Evolutionary conservation across 2,797 vertebrate species (phyloP).

Genomic region (Nannoperca australis): DNA sequence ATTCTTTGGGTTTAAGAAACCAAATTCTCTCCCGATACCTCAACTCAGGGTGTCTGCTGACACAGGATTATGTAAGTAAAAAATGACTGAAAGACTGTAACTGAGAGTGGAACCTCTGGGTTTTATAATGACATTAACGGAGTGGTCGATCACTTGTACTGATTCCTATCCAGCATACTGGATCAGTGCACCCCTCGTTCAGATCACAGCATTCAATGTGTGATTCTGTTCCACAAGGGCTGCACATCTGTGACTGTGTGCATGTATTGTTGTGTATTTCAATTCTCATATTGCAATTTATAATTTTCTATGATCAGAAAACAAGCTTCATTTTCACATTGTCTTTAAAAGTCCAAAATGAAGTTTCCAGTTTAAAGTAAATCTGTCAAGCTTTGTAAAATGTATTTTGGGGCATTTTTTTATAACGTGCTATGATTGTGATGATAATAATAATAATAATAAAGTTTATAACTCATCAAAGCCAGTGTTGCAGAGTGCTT

Average conservation of each 20-base stretch:
- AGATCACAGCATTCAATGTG: background rate
- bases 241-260: background rate
- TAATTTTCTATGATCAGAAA: background rate
- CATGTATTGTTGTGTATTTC: too few relatives aligned
- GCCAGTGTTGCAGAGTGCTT: too few relatives aligned
- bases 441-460: too few relatives aligned
- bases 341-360: background rate
- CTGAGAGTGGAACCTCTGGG: background rate
- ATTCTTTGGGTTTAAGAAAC: too few relatives aligned
- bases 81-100: background rate
- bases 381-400: background rate
- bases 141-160: too few relatives aligned
- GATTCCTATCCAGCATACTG: background rate
- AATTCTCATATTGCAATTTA: background rate
- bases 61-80: too few relatives aligned
- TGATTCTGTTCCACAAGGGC: background rate
- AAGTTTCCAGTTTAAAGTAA: background rate
- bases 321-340: background rate
- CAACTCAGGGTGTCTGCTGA: background rate
- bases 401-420: background rate
- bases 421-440: too few relatives aligned
- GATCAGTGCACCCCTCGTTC: background rate
- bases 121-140: background rate
- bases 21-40: background rate
- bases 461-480: too few relatives aligned